phyloP scores from a whole-genome alignment of 2,113 vertebrate genomes.

The Gavialis gangeticus region DNA sequence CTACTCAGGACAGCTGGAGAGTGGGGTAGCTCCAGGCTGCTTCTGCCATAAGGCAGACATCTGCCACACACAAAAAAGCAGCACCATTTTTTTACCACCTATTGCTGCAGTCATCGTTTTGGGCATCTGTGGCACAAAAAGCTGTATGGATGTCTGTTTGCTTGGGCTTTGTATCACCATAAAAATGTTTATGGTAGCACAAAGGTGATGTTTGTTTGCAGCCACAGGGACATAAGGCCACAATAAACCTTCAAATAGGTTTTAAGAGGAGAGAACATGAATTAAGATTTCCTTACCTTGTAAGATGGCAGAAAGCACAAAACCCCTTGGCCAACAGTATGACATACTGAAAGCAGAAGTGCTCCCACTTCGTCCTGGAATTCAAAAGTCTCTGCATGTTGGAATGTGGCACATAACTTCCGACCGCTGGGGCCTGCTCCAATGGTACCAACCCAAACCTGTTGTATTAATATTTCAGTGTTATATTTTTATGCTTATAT shows the following conservation, averaged over 20 bases:
- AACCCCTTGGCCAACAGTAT: slow-evolving; percentile 87
- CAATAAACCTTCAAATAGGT: rapidly evolving
- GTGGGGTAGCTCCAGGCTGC: no score
- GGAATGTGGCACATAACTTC: slow-evolving; percentile 92
- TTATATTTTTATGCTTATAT: not conserved
- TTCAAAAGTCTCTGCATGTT: slow-evolving; percentile 90
- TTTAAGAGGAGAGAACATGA: not conserved
- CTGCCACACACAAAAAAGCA: no score
- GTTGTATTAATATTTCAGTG: not conserved
- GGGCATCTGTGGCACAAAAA: no score
- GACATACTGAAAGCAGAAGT: slow-evolving; percentile 89
- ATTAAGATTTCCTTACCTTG: slow-evolving; percentile 85
- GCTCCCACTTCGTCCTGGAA: slow-evolving; percentile 96
- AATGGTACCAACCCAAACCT: slow-evolving; percentile 97
- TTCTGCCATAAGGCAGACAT: no score
- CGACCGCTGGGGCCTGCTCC: slow-evolving; percentile 90
- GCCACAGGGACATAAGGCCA: not conserved
- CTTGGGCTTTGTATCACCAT: no score
- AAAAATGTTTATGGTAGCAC: no score
- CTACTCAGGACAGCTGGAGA: no score
- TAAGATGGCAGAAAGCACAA: slow-evolving; percentile 97
- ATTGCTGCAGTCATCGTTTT: no score
- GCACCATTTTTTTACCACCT: no score
- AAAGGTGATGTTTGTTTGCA: no score
- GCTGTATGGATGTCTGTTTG: no score